These are phyloP conservation scores for Actinia tenebrosa DNA, from an alignment of 64 coral and sea anemone genomes.

Conservation along the genomic window DNA sequence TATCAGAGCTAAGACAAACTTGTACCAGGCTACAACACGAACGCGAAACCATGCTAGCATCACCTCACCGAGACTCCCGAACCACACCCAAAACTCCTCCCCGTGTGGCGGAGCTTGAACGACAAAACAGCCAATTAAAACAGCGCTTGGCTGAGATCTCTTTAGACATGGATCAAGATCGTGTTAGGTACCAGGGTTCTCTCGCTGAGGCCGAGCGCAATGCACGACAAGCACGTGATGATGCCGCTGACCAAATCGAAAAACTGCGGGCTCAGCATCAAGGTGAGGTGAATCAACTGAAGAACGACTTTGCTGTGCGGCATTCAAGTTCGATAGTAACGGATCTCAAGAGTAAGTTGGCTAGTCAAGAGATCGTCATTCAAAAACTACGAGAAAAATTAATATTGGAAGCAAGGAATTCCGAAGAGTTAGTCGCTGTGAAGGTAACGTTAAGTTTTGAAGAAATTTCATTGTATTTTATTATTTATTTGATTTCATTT, in stretches of 20 bases:
- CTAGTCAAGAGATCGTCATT: conserved; percentile 85
- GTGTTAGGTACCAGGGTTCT: conserved; percentile 83
- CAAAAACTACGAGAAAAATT: conserved; percentile 84
- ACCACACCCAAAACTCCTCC: conserved; percentile 28
- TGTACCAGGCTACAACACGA: conserved; percentile 71
- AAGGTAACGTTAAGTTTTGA: conserved; percentile 34
- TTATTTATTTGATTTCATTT: too few relatives aligned
- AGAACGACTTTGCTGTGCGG: conserved; percentile 59
- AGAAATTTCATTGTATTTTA: too few relatives aligned
- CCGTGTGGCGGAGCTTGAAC: conserved; percentile 34
- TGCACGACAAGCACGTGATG: conserved; percentile 70
- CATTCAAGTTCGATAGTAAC: conserved; percentile 79
- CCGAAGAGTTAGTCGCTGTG: conserved; percentile 49
- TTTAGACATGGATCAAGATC: conserved; percentile 83
- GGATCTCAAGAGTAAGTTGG: conserved; percentile 75
- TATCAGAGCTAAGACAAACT: conserved; percentile 60
- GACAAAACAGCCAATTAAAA: conserved; percentile 74
- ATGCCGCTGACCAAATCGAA: conserved; percentile 81
- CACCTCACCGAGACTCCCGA: conserved; percentile 4
- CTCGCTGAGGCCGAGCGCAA: conserved; percentile 78
- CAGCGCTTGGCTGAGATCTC: conserved; percentile 51
- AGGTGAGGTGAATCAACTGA: conserved; percentile 64
- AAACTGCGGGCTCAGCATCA: conserved; percentile 66
- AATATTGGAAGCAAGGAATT: conserved; percentile 33
- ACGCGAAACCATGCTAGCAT: conserved; percentile 65